phyloP scores from a whole-genome alignment of 2,113 vertebrate genomes.

The Rostratula benghalensis region DNA sequence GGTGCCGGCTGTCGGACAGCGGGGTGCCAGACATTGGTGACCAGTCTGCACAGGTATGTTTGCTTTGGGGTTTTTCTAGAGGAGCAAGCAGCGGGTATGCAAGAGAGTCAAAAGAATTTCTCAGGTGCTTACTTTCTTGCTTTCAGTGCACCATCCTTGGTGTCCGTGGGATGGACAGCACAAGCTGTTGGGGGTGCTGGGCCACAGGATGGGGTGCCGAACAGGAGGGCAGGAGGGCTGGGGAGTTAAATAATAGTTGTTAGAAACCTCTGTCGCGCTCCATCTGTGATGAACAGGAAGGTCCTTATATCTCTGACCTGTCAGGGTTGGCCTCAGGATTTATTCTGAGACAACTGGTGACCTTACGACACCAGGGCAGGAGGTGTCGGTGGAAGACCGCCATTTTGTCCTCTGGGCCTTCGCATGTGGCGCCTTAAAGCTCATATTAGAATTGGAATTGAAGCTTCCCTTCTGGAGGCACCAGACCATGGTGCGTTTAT shows the following conservation, averaged over 20 bases:
- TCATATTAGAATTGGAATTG: background rate
- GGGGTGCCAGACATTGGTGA: slow-evolving; percentile 76
- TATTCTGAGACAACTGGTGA: background rate
- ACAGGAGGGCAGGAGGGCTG: background rate
- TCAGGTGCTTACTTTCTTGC: background rate
- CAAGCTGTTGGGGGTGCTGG: background rate
- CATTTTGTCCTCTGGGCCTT: background rate
- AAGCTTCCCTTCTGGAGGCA: background rate
- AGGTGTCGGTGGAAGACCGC: background rate
- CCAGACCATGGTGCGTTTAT: accelerated
- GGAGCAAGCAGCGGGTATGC: background rate
- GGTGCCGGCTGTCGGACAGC: slow-evolving; percentile 72
- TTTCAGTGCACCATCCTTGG: background rate
- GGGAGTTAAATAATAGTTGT: background rate
- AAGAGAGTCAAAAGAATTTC: background rate
- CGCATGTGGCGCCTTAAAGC: background rate
- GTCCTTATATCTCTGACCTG: background rate
- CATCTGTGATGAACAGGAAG: background rate
- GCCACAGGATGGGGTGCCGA: background rate
- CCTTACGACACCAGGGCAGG: background rate
- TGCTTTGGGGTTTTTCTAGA: background rate
- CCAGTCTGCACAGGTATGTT: slow-evolving; percentile 78
- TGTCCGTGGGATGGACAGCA: background rate
- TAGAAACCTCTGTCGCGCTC: background rate
- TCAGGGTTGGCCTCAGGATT: background rate